Evolutionary conservation across 2,113 vertebrate genomes (phyloP).

Genomic region (Rhabdornis inornatus): DNA sequence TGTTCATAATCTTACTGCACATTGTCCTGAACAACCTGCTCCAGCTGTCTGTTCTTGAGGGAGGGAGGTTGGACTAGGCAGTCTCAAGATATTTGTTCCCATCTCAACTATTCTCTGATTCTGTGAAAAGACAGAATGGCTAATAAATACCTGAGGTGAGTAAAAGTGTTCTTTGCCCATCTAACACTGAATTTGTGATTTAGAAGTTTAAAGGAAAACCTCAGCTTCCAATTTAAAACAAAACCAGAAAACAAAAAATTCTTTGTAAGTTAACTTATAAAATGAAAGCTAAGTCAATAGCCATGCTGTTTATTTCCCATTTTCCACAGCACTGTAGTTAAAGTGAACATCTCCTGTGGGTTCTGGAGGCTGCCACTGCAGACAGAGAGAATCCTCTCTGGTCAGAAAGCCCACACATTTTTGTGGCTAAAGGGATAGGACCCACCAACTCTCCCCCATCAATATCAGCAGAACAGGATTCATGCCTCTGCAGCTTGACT

Average conservation of each 20-base stretch:
- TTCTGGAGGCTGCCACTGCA: background rate
- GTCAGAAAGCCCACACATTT: background rate
- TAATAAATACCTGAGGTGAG: background rate
- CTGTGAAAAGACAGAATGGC: background rate
- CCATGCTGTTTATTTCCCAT: background rate
- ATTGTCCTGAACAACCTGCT: background rate
- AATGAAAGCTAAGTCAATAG: background rate
- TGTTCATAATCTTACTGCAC: background rate
- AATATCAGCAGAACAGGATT: background rate
- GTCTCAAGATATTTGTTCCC: background rate
- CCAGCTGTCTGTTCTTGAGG: background rate
- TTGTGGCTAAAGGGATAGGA: background rate
- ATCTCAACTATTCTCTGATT: background rate
- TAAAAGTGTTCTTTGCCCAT: background rate
- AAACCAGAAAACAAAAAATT: background rate
- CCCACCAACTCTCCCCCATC: background rate
- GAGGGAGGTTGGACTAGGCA: background rate
- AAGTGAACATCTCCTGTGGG: background rate
- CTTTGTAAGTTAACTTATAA: background rate
- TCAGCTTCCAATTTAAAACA: background rate
- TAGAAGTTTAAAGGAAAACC: background rate
- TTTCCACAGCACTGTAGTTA: background rate
- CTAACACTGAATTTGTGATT: background rate
- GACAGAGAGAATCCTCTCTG: background rate
- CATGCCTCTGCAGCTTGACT: background rate